Evolutionary conservation across 1,140 invertebrate species (phyloP).

Genomic region (Gonioctena quinquepunctata): DNA sequence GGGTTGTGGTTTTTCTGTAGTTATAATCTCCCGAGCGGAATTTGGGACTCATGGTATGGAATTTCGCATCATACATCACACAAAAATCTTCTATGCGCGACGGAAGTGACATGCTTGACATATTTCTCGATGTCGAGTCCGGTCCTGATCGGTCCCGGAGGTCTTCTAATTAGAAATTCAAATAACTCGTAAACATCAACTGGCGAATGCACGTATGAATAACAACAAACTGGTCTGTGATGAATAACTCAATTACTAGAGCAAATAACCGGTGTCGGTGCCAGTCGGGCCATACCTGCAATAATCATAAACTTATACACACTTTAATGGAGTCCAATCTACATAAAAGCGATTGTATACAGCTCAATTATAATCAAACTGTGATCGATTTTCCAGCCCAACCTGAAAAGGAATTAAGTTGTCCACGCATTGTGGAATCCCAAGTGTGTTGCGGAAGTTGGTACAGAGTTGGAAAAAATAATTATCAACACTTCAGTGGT

Average conservation of each 20-base stretch:
- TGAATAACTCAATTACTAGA: neutral
- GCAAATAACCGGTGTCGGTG: neutral
- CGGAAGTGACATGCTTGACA: too few species aligned
- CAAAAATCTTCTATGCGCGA: too few species aligned
- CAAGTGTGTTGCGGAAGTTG: neutral
- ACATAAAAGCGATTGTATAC: neutral
- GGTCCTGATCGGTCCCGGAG: neutral
- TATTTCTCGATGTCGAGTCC: too few species aligned
- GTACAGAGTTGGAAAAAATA: too few species aligned
- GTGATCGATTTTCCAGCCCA: conserved; percentile 2
- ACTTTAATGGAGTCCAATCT: neutral
- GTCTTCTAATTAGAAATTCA: neutral
- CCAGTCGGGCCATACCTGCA: neutral
- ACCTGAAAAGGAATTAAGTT: conserved; percentile 7
- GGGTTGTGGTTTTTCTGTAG: too few species aligned
- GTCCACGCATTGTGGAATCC: neutral
- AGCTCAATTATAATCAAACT: conserved; percentile 1
- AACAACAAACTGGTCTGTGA: neutral
- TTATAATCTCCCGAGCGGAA: too few species aligned
- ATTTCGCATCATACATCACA: too few species aligned
- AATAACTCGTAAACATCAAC: neutral
- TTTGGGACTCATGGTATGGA: too few species aligned
- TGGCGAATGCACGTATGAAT: neutral
- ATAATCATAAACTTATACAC: neutral
- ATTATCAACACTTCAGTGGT: too few species aligned